These are phyloP conservation scores for Allolobophora icterica DNA, from an alignment of 2,888 invertebrate genomes.

Conservation along the genomic window DNA sequence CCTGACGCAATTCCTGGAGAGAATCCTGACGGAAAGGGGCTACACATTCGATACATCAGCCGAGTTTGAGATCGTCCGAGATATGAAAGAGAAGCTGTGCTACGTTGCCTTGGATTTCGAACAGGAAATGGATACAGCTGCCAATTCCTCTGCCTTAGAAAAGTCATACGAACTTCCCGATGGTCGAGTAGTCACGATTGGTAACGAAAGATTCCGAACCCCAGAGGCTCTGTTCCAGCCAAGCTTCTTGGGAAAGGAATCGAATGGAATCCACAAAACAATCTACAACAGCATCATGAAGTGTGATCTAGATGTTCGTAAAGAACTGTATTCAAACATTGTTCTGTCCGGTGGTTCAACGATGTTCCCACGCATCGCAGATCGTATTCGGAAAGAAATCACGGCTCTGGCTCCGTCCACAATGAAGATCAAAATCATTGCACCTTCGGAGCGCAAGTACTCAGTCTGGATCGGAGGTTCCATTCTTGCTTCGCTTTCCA, in stretches of 20 bases:
- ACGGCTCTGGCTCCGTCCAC: slow-evolving; percentile 77
- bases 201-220: slow-evolving; percentile 59
- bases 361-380: slow-evolving; percentile 96
- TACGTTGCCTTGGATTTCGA: slow-evolving; percentile 92
- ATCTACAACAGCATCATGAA: slow-evolving; percentile 62
- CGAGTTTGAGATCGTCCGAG: slow-evolving; percentile 90
- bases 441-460: slow-evolving; percentile 94
- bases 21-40: slow-evolving; percentile 71
- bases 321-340: slow-evolving; percentile 69
- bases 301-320: slow-evolving; percentile 64
- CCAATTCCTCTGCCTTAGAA: slow-evolving; percentile 86
- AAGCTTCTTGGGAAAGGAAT: slow-evolving; percentile 60
- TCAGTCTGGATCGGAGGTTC: slow-evolving; percentile 98
- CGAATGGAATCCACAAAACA: slow-evolving; percentile 54
- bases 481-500: slow-evolving; percentile 88
- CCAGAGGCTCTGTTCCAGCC: slow-evolving; percentile 63
- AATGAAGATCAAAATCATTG: slow-evolving; percentile 78
- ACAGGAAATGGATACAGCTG: slow-evolving; percentile 92
- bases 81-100: slow-evolving; percentile 92
- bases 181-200: slow-evolving; percentile 60
- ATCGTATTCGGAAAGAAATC: slow-evolving; percentile 97
- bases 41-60: slow-evolving; percentile 71
- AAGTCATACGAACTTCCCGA: slow-evolving; percentile 75
- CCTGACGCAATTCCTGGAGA: slow-evolving; percentile 46
- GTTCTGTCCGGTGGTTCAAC: slow-evolving; percentile 91